Percentiles rank a stretch among this genome's conserved stretches.
These are phyloP conservation scores for Mamestra configurata DNA, from an alignment of 1,140 invertebrate genomes.

Conservation along the genomic window DNA sequence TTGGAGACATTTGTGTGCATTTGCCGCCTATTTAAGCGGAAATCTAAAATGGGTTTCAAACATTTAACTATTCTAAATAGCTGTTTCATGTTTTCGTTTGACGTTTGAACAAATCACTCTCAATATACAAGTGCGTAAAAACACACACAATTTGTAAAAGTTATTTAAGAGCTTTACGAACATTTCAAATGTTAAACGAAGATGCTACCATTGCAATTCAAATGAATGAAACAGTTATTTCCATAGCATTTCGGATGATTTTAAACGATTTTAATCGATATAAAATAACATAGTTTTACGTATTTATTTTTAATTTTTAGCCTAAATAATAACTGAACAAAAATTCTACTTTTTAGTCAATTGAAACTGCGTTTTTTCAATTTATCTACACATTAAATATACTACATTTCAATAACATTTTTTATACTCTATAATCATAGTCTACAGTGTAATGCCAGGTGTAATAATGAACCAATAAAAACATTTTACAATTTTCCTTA, in stretches of 20 bases:
- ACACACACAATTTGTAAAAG: no score
- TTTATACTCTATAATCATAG: slow-evolving; percentile 43
- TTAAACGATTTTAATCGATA: neutral
- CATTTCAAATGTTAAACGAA: neutral
- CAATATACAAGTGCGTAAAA: neutral
- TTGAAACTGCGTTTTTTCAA: slow-evolving; percentile 17
- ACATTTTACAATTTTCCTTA: slow-evolving; percentile 28
- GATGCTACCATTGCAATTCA: neutral
- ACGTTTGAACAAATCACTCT: slow-evolving; percentile 1
- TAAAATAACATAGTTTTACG: slow-evolving; percentile 18
- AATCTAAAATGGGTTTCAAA: neutral
- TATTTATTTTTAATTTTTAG: slow-evolving; percentile 37
- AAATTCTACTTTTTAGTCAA: slow-evolving; percentile 32
- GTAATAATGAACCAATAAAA: slow-evolving; percentile 48
- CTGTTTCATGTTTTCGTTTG: neutral
- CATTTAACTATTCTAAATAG: neutral
- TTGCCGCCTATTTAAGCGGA: slow-evolving; percentile 21
- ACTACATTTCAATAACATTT: slow-evolving; percentile 41
- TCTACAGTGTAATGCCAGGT: slow-evolving; percentile 37
- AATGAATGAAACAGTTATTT: slow-evolving; percentile 7
- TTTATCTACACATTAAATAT: slow-evolving; percentile 36
- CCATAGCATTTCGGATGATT: neutral
- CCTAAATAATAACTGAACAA: slow-evolving; percentile 13
- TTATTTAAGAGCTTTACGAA: no score
- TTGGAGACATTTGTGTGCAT: slow-evolving; percentile 20